These are phyloP conservation scores for Lepus timidus DNA, from an alignment of 2,113 vertebrate genomes.

Conservation along the genomic window DNA sequence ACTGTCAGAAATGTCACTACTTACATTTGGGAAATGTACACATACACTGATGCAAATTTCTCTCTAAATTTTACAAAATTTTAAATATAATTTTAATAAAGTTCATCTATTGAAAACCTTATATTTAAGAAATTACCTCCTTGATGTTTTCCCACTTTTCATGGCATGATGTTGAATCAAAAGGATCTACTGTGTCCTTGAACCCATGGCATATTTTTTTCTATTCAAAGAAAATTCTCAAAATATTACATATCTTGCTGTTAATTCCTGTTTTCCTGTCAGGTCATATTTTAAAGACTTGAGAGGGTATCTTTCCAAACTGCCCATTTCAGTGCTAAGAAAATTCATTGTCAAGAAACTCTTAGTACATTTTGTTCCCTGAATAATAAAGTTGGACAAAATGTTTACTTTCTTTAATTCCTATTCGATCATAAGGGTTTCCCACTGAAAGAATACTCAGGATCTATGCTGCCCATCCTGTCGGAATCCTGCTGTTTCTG, in stretches of 20 bases:
- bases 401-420: conserved; percentile 29
- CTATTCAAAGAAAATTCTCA: conserved; percentile 29
- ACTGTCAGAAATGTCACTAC: neutral
- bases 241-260: neutral
- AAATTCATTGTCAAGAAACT: neutral
- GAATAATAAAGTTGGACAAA: conserved; percentile 51
- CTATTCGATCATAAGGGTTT: conserved; percentile 19
- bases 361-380: neutral
- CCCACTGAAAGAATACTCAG: neutral
- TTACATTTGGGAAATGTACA: neutral
- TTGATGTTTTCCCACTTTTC: conserved; percentile 24
- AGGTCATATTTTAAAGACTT: conserved; percentile 57
- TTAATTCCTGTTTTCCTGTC: conserved; percentile 31
- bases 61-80: conserved; percentile 1
- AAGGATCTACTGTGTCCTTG: conserved; percentile 5
- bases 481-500: neutral
- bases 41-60: conserved; percentile 28
- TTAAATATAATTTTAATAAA: conserved; percentile 46
- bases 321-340: neutral
- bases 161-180: conserved; percentile 3
- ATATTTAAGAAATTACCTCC: conserved; percentile 30
- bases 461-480: neutral
- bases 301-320: conserved; percentile 37
- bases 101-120: neutral
- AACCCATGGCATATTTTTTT: conserved; percentile 23